Base-by-base conservation (phyloP, 2,113 vertebrate species). In the Lethenteron reissneri region DNA sequence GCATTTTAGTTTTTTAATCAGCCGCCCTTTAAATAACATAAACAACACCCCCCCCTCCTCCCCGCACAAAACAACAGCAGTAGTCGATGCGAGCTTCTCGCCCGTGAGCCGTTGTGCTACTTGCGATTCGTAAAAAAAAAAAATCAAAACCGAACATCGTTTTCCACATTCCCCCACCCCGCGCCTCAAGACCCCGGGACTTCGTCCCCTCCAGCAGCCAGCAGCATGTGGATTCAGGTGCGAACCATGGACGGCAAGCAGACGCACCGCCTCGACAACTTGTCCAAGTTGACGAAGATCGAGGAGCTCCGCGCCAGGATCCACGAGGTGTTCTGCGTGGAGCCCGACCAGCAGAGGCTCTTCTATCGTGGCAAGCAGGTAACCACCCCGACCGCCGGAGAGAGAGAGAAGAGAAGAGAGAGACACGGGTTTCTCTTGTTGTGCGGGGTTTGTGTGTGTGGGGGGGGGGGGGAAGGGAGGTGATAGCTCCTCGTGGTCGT, bases 281-380 rank as follows among this genome's bases (percentile, higher is more conserved):
- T 96, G 69, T 97, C 92, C 72, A 91, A 94, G 76, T 83, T 97
- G 57, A 97, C 92, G 41, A 96, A 90, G 72, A 90, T 96, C 79
- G 86, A 95, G 1, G 88, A 86, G 70, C 78, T 97, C 56, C 83
- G 92, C 3, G 73, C 82, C 13, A 85, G 85, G 78, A 90, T 97
- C 70, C 74, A 77, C 14, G 85, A 92, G 74, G 80, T 89, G 12
- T 97, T 97, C 73, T 82, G 81, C 2, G 82, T 95, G 76, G 88
- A 88, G 25, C 85, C 90, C 0, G 82, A 85, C 2, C 79, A 82
- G 69, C 91, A 95, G 74, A 82, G 91, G n/a, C 84, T 96, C 1
- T 96, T 96, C 76, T 97, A 94, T 79, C 79, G 92, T 14, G 92
- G 91, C 72, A 97, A 97, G 73, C 92, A 95, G 90, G 90, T 94